A percentile compares a stretch with the other conserved stretches of the same genome.
Evolutionary conservation across 2,113 vertebrate species (phyloP).

Genomic region (Leptocoma aspasia): DNA sequence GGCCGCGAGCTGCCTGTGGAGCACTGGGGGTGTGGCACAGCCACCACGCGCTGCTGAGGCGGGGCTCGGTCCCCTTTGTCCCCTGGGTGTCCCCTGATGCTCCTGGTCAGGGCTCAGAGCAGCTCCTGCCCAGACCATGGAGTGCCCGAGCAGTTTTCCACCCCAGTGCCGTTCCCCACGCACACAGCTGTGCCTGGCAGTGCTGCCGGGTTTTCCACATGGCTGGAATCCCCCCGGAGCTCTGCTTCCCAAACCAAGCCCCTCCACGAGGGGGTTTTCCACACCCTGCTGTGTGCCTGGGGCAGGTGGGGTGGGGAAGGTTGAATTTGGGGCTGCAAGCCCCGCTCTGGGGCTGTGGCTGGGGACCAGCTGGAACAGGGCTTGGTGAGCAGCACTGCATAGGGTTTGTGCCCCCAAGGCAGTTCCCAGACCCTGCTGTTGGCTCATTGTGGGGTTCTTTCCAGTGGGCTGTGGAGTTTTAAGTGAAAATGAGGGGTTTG

Average conservation of each 20-base stretch:
- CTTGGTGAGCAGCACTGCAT: background rate
- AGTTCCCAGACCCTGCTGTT: background rate
- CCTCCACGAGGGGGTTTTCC: background rate
- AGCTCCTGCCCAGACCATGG: background rate
- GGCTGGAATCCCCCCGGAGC: background rate
- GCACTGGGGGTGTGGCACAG: rapidly evolving
- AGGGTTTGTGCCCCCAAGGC: background rate
- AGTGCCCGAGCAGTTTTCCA: background rate
- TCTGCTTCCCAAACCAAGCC: background rate
- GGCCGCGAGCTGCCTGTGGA: background rate
- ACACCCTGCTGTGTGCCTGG: rapidly evolving
- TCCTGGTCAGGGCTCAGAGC: background rate
- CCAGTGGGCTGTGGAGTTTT: background rate
- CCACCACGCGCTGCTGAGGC: rapidly evolving
- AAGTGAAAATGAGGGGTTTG: background rate
- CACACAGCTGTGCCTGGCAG: background rate
- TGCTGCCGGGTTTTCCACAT: background rate
- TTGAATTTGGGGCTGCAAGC: rapidly evolving
- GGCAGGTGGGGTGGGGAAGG: background rate
- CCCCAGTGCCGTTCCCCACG: rapidly evolving
- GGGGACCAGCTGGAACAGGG: background rate
- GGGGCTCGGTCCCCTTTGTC: rapidly evolving
- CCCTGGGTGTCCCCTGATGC: background rate
- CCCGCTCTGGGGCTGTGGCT: background rate
- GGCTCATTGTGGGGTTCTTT: background rate